These are phyloP conservation scores for Anguilla anguilla DNA, from an alignment of 2,797 vertebrate species.

Conservation along the genomic window DNA sequence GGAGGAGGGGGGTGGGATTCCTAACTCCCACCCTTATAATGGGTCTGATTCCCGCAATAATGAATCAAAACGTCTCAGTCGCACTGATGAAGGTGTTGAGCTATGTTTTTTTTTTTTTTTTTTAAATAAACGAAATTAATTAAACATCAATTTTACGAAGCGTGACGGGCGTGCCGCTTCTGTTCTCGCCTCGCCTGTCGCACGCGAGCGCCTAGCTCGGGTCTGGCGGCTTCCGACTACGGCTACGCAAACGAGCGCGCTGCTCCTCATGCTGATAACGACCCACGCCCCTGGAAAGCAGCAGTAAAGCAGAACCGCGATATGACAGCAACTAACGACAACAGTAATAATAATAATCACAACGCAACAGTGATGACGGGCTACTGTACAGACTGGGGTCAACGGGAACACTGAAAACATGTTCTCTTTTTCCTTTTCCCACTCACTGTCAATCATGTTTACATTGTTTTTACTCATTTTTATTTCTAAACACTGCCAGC, in stretches of 20 bases:
- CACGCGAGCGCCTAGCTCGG: no score
- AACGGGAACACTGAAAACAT: background rate
- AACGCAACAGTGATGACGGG: no score
- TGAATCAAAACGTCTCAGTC: background rate
- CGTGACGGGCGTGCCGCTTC: no score
- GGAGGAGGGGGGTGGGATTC: background rate
- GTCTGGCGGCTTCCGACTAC: no score
- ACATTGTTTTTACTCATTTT: background rate
- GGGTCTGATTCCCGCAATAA: background rate
- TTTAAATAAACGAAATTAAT: no score
- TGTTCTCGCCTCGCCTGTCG: no score
- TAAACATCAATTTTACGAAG: no score
- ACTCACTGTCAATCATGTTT: background rate
- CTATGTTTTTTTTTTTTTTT: background rate
- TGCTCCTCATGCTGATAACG: background rate
- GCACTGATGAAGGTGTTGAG: background rate
- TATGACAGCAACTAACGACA: background rate
- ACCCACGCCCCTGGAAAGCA: no score
- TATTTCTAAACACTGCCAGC: background rate
- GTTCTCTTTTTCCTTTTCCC: background rate
- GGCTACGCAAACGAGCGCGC: background rate
- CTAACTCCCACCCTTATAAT: no score
- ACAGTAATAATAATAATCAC: background rate
- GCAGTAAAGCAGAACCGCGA: background rate
- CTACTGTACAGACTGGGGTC: background rate